Base-by-base conservation (phyloP, 2,888 invertebrate genomes). In the Chesias legatella region DNA sequence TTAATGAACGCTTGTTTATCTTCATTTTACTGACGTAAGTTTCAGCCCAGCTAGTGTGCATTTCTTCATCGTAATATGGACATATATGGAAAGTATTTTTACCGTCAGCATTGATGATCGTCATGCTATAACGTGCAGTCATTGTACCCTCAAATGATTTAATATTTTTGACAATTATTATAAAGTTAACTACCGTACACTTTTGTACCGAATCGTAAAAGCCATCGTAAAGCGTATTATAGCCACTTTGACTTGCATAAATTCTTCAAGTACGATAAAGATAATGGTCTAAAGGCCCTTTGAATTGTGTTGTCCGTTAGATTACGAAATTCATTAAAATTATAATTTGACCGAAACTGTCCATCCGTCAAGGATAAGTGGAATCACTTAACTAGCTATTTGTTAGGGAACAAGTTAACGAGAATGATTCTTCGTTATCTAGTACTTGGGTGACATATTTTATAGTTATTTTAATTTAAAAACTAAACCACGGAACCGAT, bases 111-210 rank as follows among this genome's bases (percentile, higher is more conserved):
- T 2, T 17, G 13, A 17, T 17, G 13, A 29, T 17, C 11, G 29
- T 32, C 27, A 33, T 33, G 37, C 41, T 21, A 26, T 31, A 26
- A 22, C 7, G 10, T 20, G 9, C 22, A 22, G n/a, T 22, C 22
- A 22, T 9, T 1, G 7, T 17, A 17, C 13, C 11, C 22, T 27
- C 27, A 34, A 49, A 47, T 48, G 35, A 46, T 44, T 59, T 58
- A 53, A 54, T 60, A 53, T 52, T 53, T 57, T 48, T 54, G 55
- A 56, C 60, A 60, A 58, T 60, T 58, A 61, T 40, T 36, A 29
- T 58, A 47, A 56, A 56, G 37, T 53, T 57, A 56, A 60, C 48
- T 53, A 45, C 56, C 52, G 56, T 46, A 50, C 44, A 53, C 53
- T 60, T 60, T 57, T 58, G 51, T 60, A 58, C 34, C 34, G 20